phyloP scores from a whole-genome alignment of 2,888 invertebrate species.

The Coremacera marginata region DNA sequence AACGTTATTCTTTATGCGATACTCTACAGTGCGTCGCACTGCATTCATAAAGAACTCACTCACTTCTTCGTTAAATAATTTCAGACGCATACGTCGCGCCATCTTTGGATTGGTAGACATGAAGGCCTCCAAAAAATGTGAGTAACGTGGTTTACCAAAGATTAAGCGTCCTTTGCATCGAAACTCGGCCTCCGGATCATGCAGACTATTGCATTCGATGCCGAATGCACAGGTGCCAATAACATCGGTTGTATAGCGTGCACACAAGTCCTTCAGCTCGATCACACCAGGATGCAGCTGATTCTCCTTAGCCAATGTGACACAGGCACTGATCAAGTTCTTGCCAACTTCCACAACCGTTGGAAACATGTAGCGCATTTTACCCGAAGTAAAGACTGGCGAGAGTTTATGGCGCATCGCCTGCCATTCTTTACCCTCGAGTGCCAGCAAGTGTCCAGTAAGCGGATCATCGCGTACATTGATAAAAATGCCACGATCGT shows the following conservation, averaged over 20 bases:
- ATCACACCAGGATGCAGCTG: conserved; percentile 54
- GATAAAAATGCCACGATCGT: conserved; percentile 47
- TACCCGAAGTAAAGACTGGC: conserved; percentile 60
- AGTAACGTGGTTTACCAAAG: conserved; percentile 47
- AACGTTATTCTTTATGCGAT: conserved; percentile 62
- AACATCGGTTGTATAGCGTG: conserved; percentile 71
- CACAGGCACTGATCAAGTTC: conserved; percentile 45
- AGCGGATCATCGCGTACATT: conserved; percentile 49
- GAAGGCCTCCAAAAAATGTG: conserved; percentile 45
- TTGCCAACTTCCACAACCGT: conserved; percentile 50
- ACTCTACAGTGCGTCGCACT: conserved; percentile 65
- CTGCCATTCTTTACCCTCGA: conserved; percentile 67
- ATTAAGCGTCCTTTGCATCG: conserved; percentile 57
- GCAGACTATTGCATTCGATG: conserved; percentile 69
- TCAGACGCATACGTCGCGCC: conserved; percentile 53
- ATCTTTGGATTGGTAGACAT: conserved; percentile 52
- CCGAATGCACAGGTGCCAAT: conserved; percentile 71
- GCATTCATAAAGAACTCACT: conserved; percentile 62
- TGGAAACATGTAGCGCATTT: conserved; percentile 59
- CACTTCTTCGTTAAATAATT: conserved; percentile 54
- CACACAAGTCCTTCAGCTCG: conserved; percentile 64
- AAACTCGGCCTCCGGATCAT: conserved; percentile 67
- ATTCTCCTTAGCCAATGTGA: conserved; percentile 41
- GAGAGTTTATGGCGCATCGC: conserved; percentile 56
- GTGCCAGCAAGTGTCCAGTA: conserved; percentile 47